Evolutionary conservation across 1,140 invertebrate genomes (phyloP).

Genomic region (Reticulitermes speratus): DNA sequence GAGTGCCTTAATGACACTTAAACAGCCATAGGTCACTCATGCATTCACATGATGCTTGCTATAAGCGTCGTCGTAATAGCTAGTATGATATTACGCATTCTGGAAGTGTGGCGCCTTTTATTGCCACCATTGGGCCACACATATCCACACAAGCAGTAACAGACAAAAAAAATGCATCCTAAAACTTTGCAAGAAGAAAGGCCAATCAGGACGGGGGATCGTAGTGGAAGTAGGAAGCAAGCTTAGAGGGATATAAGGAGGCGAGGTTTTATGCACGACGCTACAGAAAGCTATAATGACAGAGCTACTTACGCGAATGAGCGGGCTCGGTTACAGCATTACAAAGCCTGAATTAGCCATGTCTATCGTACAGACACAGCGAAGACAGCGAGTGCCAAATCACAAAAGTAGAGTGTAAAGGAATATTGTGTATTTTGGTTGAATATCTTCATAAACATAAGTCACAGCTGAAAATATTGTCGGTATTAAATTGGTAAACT

Average conservation of each 20-base stretch:
- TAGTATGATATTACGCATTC: constrained; percentile 15
- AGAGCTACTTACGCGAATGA: not conserved
- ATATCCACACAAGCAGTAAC: not conserved
- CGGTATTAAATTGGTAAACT: no score
- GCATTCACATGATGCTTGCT: not conserved
- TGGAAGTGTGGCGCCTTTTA: not conserved
- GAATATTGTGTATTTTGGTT: no score
- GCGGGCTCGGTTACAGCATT: no score
- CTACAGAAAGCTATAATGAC: not conserved
- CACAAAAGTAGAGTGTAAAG: no score
- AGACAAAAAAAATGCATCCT: not conserved
- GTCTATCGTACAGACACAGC: no score
- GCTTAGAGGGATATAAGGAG: not conserved
- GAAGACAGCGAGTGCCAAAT: no score
- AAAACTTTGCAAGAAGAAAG: not conserved
- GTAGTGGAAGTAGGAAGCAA: not conserved
- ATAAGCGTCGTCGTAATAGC: not conserved
- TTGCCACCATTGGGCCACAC: not conserved
- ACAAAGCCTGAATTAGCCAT: no score
- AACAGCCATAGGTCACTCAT: not conserved
- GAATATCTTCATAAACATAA: no score
- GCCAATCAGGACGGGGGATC: not conserved
- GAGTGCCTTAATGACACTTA: not conserved
- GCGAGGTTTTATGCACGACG: not conserved
- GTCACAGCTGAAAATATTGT: no score